Conservation (phyloP, 2,888 invertebrate genomes). For the Aquatica leii region DNA sequence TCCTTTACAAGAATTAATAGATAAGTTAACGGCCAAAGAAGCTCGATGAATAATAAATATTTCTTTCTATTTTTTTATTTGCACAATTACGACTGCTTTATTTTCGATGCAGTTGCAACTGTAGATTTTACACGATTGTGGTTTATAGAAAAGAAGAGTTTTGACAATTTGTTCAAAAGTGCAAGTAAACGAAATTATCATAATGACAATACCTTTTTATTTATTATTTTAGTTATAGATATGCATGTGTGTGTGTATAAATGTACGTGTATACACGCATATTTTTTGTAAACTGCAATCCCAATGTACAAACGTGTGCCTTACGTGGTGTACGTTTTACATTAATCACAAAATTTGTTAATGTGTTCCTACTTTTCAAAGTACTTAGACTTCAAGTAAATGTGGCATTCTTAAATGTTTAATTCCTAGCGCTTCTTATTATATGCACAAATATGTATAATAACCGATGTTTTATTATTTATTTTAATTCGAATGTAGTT, state of each 20-base stretch:
- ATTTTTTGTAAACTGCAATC: too few relatives aligned
- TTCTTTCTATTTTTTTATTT: slow-evolving; percentile 17
- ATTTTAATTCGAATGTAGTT: slow-evolving; percentile 4
- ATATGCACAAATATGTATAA: neutral
- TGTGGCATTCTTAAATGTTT: slow-evolving; percentile 3
- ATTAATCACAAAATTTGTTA: neutral
- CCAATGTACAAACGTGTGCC: too few relatives aligned
- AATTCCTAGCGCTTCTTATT: slow-evolving; percentile 8
- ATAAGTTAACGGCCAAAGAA: slow-evolving; percentile 91
- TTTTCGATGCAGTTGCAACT: neutral
- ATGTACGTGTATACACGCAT: too few relatives aligned
- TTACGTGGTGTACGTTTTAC: too few relatives aligned
- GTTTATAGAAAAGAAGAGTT: neutral
- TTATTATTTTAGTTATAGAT: too few relatives aligned
- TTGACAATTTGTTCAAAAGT: neutral
- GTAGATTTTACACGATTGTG: slow-evolving; percentile 1
- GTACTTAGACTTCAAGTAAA: slow-evolving; percentile 10
- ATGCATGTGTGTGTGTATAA: too few relatives aligned
- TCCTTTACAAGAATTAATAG: slow-evolving; percentile 96
- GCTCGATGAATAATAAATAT: slow-evolving; percentile 73
- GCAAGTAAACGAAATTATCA: too few relatives aligned
- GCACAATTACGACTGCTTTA: slow-evolving; percentile 25
- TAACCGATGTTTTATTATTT: slow-evolving; percentile 13
- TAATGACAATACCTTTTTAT: too few relatives aligned
- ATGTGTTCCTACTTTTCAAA: slow-evolving; percentile 14